Base-by-base conservation (phyloP, 1,140 invertebrate species). In the Drosophila sproati region DNA sequence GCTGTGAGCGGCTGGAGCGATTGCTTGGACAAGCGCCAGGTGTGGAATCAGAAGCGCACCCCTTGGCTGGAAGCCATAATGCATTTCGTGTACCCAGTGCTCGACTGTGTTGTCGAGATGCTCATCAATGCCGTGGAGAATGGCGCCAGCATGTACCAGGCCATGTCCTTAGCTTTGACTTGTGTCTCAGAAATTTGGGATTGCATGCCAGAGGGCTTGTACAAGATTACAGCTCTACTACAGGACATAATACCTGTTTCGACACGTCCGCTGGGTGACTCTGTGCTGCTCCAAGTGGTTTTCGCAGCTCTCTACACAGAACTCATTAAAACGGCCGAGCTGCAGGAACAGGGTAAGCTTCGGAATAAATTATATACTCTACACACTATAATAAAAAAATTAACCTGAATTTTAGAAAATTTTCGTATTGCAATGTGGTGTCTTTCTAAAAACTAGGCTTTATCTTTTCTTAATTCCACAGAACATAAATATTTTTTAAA, bases 41-140 rank as follows among this genome's bases (percentile, higher is more conserved):
- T 97, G 2, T 97, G 96, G 96, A 96, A 96, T 92, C 95, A 96
- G 82, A 94, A 95, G 35, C 93, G 95, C 32, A 95, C 96, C 32
- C 94, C 96, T 0, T 97, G 96, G 96, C 92, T 96, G 54, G 94
- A 96, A 63, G 95, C 95, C 3, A 92, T 96, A 8, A 87, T 96
- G 64, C 94, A 94, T 28, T 93, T 95, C 4, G 92, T 95, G 0
- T 94, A 94, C 2, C 94, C 94, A 0, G 92, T 94, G 1, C 92
- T 96, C 34, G 92, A 94, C 34, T 94, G 95, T 7, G 94, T 96
- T 8, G 94, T 95, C 0, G 93, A 95, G 20, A 94, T 95, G 61
- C 93, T 96, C 4, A 94, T 92, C 2, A 92, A 92, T 77, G 95
- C 95, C 2, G 93, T 95, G 41, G 93, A 95, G 93, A 95, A 94